Evolutionary conservation across 1,140 invertebrate species (phyloP).

Genomic region (Papilio machaon): DNA sequence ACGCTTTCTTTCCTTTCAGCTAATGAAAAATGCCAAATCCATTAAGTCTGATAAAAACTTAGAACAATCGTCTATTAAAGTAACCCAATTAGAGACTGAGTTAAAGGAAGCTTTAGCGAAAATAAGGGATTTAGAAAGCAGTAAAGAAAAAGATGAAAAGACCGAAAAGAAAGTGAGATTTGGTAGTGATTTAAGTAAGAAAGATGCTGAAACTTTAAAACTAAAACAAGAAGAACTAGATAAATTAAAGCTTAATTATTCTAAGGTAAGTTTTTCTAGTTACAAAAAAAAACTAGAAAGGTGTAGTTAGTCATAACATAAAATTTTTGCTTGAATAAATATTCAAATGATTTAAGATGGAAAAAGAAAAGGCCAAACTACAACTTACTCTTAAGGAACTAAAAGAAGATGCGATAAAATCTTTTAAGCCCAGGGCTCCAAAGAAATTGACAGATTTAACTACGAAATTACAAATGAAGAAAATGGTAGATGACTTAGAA

Average conservation of each 20-base stretch:
- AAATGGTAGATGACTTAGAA: slow-evolving; percentile 90
- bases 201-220: slow-evolving; percentile 82
- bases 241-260: slow-evolving; percentile 76
- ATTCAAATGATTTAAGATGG: slow-evolving; percentile 66
- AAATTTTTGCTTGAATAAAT: background rate
- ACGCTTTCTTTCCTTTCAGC: slow-evolving; percentile 54
- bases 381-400: slow-evolving; percentile 84
- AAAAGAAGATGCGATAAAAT: slow-evolving; percentile 84
- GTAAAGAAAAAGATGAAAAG: slow-evolving; percentile 81
- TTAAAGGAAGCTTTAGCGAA: slow-evolving; percentile 84
- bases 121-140: slow-evolving; percentile 83
- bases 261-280: slow-evolving; percentile 61
- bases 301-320: background rate
- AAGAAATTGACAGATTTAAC: slow-evolving; percentile 88
- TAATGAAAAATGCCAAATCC: slow-evolving; percentile 80
- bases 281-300: background rate
- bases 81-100: slow-evolving; percentile 85
- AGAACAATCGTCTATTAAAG: slow-evolving; percentile 84
- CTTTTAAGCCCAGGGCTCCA: slow-evolving; percentile 84
- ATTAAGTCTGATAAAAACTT: slow-evolving; percentile 80
- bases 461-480: slow-evolving; percentile 88
- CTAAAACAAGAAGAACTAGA: slow-evolving; percentile 81
- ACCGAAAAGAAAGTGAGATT: slow-evolving; percentile 79
- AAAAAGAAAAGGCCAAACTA: slow-evolving; percentile 84
- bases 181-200: slow-evolving; percentile 74